Base-by-base conservation (phyloP, 2,797 vertebrate genomes). In the Champsocephalus gunnari region DNA sequence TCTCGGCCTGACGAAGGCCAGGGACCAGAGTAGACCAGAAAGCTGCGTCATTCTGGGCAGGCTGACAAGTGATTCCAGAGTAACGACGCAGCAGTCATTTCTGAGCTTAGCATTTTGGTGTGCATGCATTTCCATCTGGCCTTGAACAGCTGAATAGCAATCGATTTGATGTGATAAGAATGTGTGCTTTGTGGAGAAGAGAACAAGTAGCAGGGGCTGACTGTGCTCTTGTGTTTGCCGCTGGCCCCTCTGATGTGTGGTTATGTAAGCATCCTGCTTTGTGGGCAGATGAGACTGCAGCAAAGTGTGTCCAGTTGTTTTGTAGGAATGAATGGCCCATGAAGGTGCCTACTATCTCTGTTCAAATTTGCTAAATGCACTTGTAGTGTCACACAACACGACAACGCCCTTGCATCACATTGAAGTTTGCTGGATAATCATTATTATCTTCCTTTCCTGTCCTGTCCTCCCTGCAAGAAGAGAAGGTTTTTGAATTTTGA, bases 261-360 rank as follows among this genome's bases (percentile, higher is more conserved):
- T 93, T 93, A 89, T 79, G 73, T 91, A 92, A 93, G 89, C 83
- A 55, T 85, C 81, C 78, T 81, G 80, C 88, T 90, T 83, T 88
- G 87, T 92, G 81, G 84, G 86, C 88, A 92, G 87, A 90, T 87
- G 82, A 90, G 77, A 88, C 86, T 89, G 87, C 82, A 58, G 88
- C 86, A 81, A 68, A 88, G 72, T 79, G 81, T 73, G 85, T 84
- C 79, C 88, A 87, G 81, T 89, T 90, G 90, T 89, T 90, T 77
- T 88, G 77, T 70, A 79, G 81, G 83, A 92, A 86, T 86, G 82
- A 84, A 77, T 78, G 65, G 65, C 48, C 54, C 53, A 11, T 74
- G 71, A 77, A 69, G 73, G 59, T 75, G 72, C 74, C 61, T 49
- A 70, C 60, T 47, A 41, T 82, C 66, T 79, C 68, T 67, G 70